These are phyloP conservation scores for Tenualosa ilisha DNA, from an alignment of 2,797 vertebrate species.

Conservation along the genomic window DNA sequence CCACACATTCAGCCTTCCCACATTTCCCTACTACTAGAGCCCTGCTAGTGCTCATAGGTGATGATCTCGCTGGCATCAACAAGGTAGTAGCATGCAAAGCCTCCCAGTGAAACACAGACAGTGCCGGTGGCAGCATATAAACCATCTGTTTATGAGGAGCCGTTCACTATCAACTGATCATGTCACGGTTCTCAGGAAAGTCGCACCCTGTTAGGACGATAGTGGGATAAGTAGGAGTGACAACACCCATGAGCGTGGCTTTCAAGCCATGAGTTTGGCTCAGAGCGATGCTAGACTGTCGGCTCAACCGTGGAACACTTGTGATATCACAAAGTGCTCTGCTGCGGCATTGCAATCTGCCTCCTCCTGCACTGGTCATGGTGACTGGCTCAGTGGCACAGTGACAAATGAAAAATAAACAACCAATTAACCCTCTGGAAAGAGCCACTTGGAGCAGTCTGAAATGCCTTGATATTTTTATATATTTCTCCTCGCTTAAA, in stretches of 20 bases:
- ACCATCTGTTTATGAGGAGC: neutral
- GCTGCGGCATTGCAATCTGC: neutral
- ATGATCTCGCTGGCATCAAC: conserved; percentile 4
- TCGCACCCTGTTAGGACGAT: neutral
- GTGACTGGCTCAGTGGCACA: neutral
- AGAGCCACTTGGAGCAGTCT: neutral
- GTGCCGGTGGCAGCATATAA: conserved; percentile 4
- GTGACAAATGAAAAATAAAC: neutral
- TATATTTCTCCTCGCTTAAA: too few species aligned
- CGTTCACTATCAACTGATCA: neutral
- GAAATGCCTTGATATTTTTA: neutral
- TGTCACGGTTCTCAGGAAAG: neutral
- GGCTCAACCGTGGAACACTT: neutral
- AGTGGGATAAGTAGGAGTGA: neutral
- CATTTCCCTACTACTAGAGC: too few species aligned
- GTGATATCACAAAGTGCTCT: neutral
- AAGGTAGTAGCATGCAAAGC: neutral
- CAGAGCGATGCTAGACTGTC: neutral
- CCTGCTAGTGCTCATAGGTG: neutral
- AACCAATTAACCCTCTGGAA: neutral
- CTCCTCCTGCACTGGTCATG: neutral
- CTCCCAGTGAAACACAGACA: neutral
- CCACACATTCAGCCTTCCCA: too few species aligned
- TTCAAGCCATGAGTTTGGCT: neutral
- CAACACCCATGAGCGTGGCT: neutral